These are phyloP conservation scores for Acanthosepion pharaonis DNA, from an alignment of 2,888 invertebrate species.

Conservation along the genomic window DNA sequence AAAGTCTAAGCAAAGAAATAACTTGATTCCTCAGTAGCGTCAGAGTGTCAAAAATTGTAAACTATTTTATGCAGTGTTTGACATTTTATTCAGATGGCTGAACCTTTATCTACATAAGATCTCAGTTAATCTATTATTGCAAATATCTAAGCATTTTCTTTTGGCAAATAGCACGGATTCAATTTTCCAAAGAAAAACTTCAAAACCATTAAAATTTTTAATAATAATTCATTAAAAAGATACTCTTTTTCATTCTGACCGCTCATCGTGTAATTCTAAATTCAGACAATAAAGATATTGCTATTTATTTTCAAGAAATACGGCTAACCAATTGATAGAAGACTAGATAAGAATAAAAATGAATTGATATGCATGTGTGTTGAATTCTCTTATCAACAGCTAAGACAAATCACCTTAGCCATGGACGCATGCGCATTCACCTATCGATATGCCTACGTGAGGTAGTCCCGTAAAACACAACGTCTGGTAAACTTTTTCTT, in stretches of 20 bases:
- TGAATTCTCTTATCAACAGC: neutral
- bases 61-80: too few species aligned
- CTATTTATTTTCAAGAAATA: neutral
- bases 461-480: neutral
- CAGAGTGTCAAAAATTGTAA: too few species aligned
- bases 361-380: neutral
- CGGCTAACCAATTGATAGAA: neutral
- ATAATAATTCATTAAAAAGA: neutral
- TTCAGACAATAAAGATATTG: neutral
- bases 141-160: neutral
- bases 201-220: neutral
- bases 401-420: neutral
- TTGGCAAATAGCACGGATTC: neutral
- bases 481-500: neutral
- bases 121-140: neutral
- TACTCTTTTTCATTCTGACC: neutral
- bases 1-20: too few species aligned
- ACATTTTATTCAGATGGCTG: too few species aligned
- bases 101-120: neutral
- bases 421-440: neutral
- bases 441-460: neutral
- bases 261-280: neutral
- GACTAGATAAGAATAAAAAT: neutral
- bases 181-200: neutral
- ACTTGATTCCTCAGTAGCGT: too few species aligned